phyloP scores from a whole-genome alignment of 2,888 invertebrate genomes.

The Cataglyphis cursor region DNA sequence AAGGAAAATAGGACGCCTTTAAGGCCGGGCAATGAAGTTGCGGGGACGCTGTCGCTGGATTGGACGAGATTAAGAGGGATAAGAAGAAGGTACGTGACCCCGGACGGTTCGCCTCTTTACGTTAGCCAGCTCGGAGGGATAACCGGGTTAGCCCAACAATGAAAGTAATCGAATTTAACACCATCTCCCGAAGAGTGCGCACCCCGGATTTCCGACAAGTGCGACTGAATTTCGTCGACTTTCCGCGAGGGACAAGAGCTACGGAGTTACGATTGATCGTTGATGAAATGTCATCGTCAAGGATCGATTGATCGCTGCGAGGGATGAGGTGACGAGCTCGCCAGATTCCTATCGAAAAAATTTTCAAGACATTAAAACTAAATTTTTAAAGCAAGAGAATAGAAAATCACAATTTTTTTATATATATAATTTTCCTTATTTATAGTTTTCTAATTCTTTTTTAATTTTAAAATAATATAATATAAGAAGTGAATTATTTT shows the following conservation, averaged over 20 bases:
- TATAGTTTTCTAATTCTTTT: background rate
- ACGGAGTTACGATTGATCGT: slow-evolving; percentile 60
- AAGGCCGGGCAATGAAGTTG: slow-evolving; percentile 50
- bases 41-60: slow-evolving; percentile 69
- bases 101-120: slow-evolving; percentile 77
- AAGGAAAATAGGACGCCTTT: slow-evolving; percentile 35
- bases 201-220: slow-evolving; percentile 78
- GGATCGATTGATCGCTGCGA: slow-evolving; percentile 57
- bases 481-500: background rate
- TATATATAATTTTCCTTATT: background rate
- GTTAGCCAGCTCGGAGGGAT: slow-evolving; percentile 80
- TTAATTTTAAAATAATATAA: background rate
- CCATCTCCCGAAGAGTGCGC: slow-evolving; percentile 78
- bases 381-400: background rate
- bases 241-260: slow-evolving; percentile 61
- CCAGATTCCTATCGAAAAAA: background rate
- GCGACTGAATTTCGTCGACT: slow-evolving; percentile 73
- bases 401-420: background rate
- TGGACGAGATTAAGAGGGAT: slow-evolving; percentile 81
- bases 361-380: background rate
- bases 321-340: background rate
- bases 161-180: slow-evolving; percentile 85
- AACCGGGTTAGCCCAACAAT: slow-evolving; percentile 84
- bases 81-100: slow-evolving; percentile 82
- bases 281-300: slow-evolving; percentile 71